These are phyloP conservation scores for Caenorhabditis sinica DNA, from an alignment of 2,888 invertebrate genomes.

Conservation along the genomic window DNA sequence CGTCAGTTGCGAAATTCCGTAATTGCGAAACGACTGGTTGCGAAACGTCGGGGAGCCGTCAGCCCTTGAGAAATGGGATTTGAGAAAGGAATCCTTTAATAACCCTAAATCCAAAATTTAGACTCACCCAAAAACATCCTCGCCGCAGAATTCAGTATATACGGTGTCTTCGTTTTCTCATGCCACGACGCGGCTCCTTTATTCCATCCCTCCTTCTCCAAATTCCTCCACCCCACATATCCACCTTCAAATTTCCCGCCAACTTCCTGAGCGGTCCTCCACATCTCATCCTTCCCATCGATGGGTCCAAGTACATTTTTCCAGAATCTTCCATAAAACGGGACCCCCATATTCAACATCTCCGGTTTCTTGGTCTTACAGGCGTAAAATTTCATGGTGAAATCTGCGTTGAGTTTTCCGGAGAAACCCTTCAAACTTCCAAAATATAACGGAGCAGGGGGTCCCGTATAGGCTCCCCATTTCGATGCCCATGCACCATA, in stretches of 20 bases:
- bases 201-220: conserved; percentile 69
- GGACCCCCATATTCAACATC: conserved; percentile 69
- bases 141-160: conserved; percentile 57
- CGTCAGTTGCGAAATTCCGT: too few relatives aligned
- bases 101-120: too few relatives aligned
- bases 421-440: conserved; percentile 68
- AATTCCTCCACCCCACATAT: conserved; percentile 73
- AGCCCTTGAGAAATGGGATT: too few relatives aligned
- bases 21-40: too few relatives aligned
- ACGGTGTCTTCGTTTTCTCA: conserved; percentile 72
- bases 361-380: conserved; percentile 67
- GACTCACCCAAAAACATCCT: conserved; percentile 70
- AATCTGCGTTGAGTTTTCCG: conserved; percentile 72
- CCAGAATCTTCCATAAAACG: conserved; percentile 69
- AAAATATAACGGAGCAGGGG: conserved; percentile 71
- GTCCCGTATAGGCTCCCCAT: conserved; percentile 77
- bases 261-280: conserved; percentile 71
- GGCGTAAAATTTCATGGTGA: conserved; percentile 72
- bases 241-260: conserved; percentile 71
- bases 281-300: conserved; percentile 75
- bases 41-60: too few relatives aligned
- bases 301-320: conserved; percentile 75
- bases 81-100: too few relatives aligned
- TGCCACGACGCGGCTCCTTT: conserved; percentile 68
- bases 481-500: conserved; percentile 75